phyloP scores from a whole-genome alignment of 2,113 vertebrate species.

The Podilymbus podiceps region DNA sequence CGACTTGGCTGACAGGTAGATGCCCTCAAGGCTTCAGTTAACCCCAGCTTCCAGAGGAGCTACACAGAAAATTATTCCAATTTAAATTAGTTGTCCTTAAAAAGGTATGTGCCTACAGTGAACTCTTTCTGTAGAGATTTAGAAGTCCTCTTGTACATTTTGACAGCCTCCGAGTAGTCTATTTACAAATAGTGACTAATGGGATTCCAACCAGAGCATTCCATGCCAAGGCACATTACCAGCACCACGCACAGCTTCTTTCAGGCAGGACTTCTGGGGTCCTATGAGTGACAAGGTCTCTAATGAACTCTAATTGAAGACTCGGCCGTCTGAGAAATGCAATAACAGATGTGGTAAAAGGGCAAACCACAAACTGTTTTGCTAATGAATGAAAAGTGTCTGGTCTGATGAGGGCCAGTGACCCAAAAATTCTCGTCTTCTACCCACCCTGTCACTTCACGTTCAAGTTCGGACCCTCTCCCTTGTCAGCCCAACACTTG shows the following conservation, averaged over 20 bases:
- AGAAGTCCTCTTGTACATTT: neutral
- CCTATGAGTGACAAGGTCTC: slow-evolving; percentile 68
- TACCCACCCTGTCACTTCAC: neutral
- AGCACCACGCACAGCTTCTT: neutral
- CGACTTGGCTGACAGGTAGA: neutral
- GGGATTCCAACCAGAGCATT: neutral
- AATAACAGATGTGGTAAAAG: slow-evolving; percentile 54
- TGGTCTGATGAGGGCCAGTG: slow-evolving; percentile 42
- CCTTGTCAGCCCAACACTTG: neutral
- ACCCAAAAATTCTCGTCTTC: slow-evolving; percentile 42
- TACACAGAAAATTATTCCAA: neutral
- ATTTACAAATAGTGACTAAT: neutral
- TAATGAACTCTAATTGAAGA: slow-evolving; percentile 76
- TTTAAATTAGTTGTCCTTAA: neutral
- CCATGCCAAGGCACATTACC: slow-evolving; percentile 14
- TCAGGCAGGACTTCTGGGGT: neutral
- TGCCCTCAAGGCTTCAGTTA: neutral
- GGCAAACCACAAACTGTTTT: slow-evolving; percentile 22
- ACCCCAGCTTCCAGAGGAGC: neutral
- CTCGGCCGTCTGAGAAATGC: slow-evolving; percentile 21
- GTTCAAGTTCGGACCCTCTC: neutral
- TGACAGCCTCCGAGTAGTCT: neutral
- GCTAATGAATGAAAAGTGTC: slow-evolving; percentile 56
- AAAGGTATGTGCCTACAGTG: neutral
- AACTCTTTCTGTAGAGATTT: neutral